Base-by-base conservation (phyloP, 2,888 invertebrate genomes). In the Mylabris sibirica region DNA sequence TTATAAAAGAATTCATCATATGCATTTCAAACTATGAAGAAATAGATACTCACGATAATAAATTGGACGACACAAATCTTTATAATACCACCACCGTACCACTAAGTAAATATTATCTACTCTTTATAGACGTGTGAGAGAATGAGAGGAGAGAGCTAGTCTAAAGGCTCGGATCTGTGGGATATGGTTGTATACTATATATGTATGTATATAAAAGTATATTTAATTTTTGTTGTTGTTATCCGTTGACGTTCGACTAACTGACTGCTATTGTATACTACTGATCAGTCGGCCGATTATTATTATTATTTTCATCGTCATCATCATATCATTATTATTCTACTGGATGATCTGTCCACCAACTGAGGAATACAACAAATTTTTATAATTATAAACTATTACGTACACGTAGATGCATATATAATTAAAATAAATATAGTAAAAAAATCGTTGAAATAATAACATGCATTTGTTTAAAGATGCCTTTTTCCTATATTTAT, bases 181-280 rank as follows among this genome's bases (percentile, higher is more conserved):
- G 8, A 20, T 53, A 20, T 22, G 53, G 53, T 53, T 53, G 11
- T 49, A 8, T n/a, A n/a, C n/a, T n/a, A n/a, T n/a, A n/a, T n/a
- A n/a, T n/a, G n/a, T n/a, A n/a, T n/a, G n/a, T n/a, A n/a, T n/a
- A n/a, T n/a, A n/a, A n/a, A n/a, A n/a, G n/a, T n/a, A n/a, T n/a
- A 49, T n/a, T 49, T 20, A 49, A 17, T 38, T 38, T 44, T 30
- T 30, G 30, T 30, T 30, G 30, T 30, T 49, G 49, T 49, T 49
- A 20, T 57, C 24, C 24, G 57, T 57, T 57, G 57, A 57, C 22
- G 57, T 57, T 22, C 57, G 24, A 57, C 57, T 57, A 3, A 24
- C 22, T 57, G 22, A 57, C 57, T 57, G 57, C 24, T 57, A 22
- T 41, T 41, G 41, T 41, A 41, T n/a, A 57, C 57, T 14, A 57